phyloP scores from a whole-genome alignment of 1,140 invertebrate species.

The Lucilia cuprina region DNA sequence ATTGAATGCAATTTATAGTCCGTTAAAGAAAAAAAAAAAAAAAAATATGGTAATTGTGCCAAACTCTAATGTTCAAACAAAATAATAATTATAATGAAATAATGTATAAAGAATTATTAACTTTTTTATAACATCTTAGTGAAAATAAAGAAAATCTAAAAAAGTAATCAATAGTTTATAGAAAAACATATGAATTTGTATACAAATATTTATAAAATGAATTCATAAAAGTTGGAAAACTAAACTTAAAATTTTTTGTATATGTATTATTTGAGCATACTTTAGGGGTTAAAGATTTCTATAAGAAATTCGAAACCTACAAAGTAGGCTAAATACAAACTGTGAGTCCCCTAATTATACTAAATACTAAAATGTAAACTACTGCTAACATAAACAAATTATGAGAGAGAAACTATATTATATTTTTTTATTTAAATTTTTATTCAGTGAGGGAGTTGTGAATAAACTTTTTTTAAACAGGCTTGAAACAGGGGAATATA shows the following conservation, averaged over 20 bases:
- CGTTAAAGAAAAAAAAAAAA: not conserved
- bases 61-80: constrained; percentile 14
- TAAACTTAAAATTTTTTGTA: not conserved
- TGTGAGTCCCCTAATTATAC: too few species aligned
- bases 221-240: not conserved
- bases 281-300: too few species aligned
- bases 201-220: not conserved
- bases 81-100: not conserved
- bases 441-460: too few species aligned
- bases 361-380: too few species aligned
- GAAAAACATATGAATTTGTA: not conserved
- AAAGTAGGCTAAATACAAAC: too few species aligned
- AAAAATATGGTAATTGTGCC: not conserved
- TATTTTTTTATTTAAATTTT: too few species aligned
- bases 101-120: not conserved
- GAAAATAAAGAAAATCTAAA: not conserved
- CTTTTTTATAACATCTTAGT: not conserved
- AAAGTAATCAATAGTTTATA: not conserved
- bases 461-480: too few species aligned
- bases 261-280: too few species aligned
- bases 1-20: constrained; percentile 2
- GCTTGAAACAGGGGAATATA: too few species aligned
- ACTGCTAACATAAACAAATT: too few species aligned
- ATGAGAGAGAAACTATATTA: too few species aligned
- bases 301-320: too few species aligned